A percentile compares a stretch with the other conserved stretches of the same genome.
Conservation (phyloP, 1,140 invertebrate genomes). For the Solenopsis invicta region DNA sequence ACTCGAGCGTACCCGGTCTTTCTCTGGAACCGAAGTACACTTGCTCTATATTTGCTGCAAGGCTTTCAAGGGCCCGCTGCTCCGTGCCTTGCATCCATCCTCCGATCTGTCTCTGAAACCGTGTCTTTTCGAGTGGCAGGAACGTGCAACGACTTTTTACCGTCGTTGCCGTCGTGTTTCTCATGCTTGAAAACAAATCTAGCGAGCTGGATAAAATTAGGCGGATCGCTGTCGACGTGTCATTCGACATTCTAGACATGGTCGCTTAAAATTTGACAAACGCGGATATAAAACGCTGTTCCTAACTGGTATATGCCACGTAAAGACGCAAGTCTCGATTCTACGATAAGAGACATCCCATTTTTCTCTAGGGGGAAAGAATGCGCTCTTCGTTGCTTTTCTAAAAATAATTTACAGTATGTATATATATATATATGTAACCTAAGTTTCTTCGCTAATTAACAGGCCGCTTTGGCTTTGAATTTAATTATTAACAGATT, state of each 20-base stretch:
- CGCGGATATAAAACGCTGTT: neutral
- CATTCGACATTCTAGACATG: neutral
- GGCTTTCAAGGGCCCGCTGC: slow-evolving; percentile 55
- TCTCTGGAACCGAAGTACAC: slow-evolving; percentile 55
- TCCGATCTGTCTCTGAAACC: slow-evolving; percentile 20
- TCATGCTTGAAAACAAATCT: slow-evolving; percentile 31
- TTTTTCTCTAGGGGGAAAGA: neutral
- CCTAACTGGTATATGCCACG: neutral
- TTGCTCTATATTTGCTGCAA: slow-evolving; percentile 69
- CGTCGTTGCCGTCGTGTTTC: neutral
- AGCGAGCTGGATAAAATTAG: slow-evolving; percentile 22
- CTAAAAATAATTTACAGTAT: neutral
- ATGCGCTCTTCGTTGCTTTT: neutral
- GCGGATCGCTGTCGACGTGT: neutral
- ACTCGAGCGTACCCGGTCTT: slow-evolving; percentile 59
- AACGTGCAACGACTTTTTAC: slow-evolving; percentile 24
- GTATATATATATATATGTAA: neutral
- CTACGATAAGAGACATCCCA: neutral
- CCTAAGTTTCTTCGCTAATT: neutral
- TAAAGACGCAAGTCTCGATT: neutral
- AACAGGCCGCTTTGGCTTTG: neutral
- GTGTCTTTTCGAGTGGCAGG: slow-evolving; percentile 30
- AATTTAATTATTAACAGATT: slow-evolving; percentile 21
- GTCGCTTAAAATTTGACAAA: neutral
- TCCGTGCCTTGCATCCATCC: slow-evolving; percentile 53